A percentile compares a stretch with the other conserved stretches of the same genome.
Conservation (phyloP, 1,140 invertebrate genomes). For the Polypedilum vanderplanki region DNA sequence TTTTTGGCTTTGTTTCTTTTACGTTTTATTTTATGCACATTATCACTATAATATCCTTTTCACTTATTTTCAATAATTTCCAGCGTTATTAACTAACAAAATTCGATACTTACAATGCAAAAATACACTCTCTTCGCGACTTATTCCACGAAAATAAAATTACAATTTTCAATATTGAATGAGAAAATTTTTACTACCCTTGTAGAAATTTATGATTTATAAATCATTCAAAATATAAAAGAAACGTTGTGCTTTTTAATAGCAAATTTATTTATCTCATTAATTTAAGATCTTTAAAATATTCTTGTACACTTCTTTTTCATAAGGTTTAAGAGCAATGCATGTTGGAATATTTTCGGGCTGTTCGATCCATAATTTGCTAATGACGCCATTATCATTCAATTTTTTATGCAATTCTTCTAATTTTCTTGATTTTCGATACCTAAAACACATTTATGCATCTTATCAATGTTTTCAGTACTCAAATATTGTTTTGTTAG, state of each 20-base stretch:
- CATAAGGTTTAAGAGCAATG: slow-evolving; percentile 86
- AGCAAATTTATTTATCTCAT: slow-evolving; percentile 49
- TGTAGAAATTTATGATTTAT: too few species aligned
- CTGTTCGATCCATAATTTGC: slow-evolving; percentile 96
- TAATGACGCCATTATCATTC: slow-evolving; percentile 62
- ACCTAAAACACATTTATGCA: slow-evolving; percentile 87
- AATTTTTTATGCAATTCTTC: slow-evolving; percentile 60
- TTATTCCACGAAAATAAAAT: too few species aligned
- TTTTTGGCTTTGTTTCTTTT: slow-evolving; percentile 12
- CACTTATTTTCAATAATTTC: background rate
- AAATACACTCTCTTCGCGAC: background rate
- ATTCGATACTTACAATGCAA: background rate
- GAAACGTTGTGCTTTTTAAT: slow-evolving; percentile 29
- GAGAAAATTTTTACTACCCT: too few species aligned
- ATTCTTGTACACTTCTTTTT: slow-evolving; percentile 75
- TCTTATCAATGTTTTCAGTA: slow-evolving; percentile 70
- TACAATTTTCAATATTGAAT: too few species aligned
- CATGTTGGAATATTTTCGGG: slow-evolving; percentile 95
- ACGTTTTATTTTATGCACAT: background rate
- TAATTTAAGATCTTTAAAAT: slow-evolving; percentile 86
- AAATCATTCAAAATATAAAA: too few species aligned
- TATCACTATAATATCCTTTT: background rate
- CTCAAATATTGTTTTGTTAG: slow-evolving; percentile 67
- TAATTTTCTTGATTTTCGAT: slow-evolving; percentile 67
- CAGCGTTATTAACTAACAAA: background rate